Percentiles rank a stretch among this genome's conserved stretches.
phyloP scores from a whole-genome alignment of 1,140 invertebrate genomes.

The Melipona quadrifasciata region DNA sequence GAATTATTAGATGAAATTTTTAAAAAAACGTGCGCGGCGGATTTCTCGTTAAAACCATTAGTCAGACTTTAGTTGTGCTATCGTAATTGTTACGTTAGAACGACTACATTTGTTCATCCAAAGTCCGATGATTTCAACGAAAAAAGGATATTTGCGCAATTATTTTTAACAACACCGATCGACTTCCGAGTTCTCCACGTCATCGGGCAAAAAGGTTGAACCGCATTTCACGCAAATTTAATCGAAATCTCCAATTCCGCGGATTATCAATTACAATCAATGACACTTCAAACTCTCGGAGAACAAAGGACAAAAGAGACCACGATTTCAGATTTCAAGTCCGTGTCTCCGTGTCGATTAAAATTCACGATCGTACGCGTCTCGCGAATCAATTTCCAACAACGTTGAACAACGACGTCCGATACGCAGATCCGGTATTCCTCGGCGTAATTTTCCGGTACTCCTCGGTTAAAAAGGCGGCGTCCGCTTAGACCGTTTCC shows the following conservation, averaged over 20 bases:
- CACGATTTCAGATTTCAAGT: neutral
- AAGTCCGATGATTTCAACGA: no score
- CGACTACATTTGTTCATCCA: no score
- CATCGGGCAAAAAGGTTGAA: no score
- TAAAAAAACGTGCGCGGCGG: no score
- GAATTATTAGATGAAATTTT: no score
- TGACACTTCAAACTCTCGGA: no score
- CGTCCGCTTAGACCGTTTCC: neutral
- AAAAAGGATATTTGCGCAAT: no score
- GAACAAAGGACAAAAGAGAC: neutral
- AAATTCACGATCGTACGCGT: neutral
- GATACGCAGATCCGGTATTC: constrained; percentile 13
- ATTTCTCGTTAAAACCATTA: no score
- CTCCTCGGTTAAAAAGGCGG: neutral
- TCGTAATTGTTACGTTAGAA: no score
- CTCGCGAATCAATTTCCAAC: neutral
- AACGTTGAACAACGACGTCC: neutral
- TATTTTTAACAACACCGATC: no score
- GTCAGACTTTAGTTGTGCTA: no score
- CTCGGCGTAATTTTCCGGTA: constrained; percentile 15
- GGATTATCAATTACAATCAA: neutral
- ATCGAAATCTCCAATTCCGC: neutral
- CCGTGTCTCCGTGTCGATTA: neutral
- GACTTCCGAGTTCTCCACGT: no score
- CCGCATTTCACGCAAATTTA: neutral